Evolutionary conservation across 1,140 invertebrate genomes (phyloP).

Genomic region (Saccostrea echinata): DNA sequence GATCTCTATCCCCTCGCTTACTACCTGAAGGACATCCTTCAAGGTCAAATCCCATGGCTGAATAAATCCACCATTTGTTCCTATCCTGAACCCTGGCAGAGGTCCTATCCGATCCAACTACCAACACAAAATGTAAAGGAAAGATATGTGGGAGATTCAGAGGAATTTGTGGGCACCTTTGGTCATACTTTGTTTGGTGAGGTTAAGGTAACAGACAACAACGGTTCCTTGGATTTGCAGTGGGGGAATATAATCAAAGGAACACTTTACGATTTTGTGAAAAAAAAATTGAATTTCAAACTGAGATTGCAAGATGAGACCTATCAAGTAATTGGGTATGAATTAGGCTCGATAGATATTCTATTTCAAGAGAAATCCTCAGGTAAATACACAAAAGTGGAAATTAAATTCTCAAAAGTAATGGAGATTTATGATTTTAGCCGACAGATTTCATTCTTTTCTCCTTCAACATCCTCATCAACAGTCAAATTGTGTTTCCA

Average conservation of each 20-base stretch:
- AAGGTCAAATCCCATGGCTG: constrained; percentile 58
- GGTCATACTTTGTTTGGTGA: neutral
- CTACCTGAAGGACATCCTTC: constrained; percentile 54
- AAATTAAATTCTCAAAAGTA: neutral
- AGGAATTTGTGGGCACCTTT: neutral
- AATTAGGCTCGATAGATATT: neutral
- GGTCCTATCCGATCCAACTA: neutral
- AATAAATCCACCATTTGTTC: constrained; percentile 59
- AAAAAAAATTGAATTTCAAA: neutral
- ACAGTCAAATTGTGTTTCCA: neutral
- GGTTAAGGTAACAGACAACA: neutral
- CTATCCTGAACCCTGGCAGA: constrained; percentile 60
- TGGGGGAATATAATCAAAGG: constrained; percentile 25
- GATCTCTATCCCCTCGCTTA: constrained; percentile 17
- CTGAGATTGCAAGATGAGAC: neutral
- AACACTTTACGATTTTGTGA: neutral
- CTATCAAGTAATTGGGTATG: neutral
- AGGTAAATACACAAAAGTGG: neutral
- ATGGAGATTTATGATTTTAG: constrained; percentile 5
- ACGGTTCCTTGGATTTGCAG: neutral
- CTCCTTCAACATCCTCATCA: neutral
- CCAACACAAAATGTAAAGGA: neutral
- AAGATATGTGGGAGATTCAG: neutral
- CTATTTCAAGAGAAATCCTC: neutral
- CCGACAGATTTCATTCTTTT: neutral